Evolutionary conservation across 2,888 invertebrate species (phyloP).

Genomic region (Deilephila elpenor): DNA sequence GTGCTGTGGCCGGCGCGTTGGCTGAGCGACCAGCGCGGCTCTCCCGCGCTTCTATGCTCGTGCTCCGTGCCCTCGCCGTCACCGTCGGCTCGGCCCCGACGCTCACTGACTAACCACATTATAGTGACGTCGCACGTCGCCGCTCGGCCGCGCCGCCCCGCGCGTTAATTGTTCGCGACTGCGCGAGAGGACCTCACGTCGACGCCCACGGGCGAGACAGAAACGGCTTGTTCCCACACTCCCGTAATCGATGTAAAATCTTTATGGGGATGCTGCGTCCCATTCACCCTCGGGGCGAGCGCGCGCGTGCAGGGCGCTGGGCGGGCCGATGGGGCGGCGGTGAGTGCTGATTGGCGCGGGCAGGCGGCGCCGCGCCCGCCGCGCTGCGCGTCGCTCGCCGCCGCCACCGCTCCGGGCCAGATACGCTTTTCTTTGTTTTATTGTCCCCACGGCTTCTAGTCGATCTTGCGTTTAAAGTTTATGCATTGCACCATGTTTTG

Average conservation of each 20-base stretch:
- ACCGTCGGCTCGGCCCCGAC: slow-evolving; percentile 85
- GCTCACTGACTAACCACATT: slow-evolving; percentile 88
- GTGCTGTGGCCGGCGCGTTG: slow-evolving; percentile 87
- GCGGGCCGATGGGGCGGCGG: slow-evolving; percentile 58
- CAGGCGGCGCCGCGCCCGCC: slow-evolving; percentile 46
- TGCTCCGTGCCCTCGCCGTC: slow-evolving; percentile 77
- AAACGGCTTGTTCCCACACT: slow-evolving; percentile 72
- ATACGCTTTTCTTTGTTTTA: slow-evolving; percentile 82
- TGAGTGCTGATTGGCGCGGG: slow-evolving; percentile 50
- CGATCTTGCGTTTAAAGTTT: slow-evolving; percentile 84
- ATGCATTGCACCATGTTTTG: slow-evolving; percentile 84
- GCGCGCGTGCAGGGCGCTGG: slow-evolving; percentile 39
- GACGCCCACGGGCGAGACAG: slow-evolving; percentile 75
- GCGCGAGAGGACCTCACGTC: slow-evolving; percentile 75
- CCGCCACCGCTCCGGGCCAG: slow-evolving; percentile 73
- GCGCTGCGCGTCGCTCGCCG: slow-evolving; percentile 44
- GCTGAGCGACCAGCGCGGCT: slow-evolving; percentile 78
- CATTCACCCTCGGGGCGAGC: slow-evolving; percentile 63
- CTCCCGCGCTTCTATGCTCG: slow-evolving; percentile 72
- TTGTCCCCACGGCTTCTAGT: slow-evolving; percentile 83
- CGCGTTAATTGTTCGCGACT: slow-evolving; percentile 82
- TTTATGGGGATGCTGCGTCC: slow-evolving; percentile 77
- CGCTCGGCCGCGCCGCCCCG: slow-evolving; percentile 75
- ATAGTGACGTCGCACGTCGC: slow-evolving; percentile 80
- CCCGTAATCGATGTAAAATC: slow-evolving; percentile 80